phyloP scores from a whole-genome alignment of 2,797 vertebrate genomes.

The Apogon hyalosoma region DNA sequence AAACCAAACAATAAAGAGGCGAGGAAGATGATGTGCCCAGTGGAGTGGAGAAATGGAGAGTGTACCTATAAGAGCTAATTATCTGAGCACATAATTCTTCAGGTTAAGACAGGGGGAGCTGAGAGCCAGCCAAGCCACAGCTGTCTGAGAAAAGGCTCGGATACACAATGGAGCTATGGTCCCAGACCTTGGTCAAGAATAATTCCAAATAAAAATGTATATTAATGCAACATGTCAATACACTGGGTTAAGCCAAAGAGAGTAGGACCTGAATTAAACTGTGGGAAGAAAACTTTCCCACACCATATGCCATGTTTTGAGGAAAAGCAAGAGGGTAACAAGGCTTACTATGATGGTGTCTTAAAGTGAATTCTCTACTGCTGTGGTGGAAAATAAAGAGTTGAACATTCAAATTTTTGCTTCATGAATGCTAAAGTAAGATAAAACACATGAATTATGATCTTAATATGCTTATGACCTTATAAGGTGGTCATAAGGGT shows the following conservation, averaged over 20 bases:
- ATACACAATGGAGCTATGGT: slow-evolving; percentile 67
- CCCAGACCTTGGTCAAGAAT: slow-evolving; percentile 60
- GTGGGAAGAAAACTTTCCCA: slow-evolving; percentile 21
- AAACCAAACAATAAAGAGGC: slow-evolving; percentile 90
- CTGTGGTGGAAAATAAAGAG: too few relatives aligned
- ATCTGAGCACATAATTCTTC: slow-evolving; percentile 88
- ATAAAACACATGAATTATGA: too few relatives aligned
- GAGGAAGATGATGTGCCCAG: slow-evolving; percentile 89
- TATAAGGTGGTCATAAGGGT: too few relatives aligned
- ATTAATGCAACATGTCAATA: slow-evolving; percentile 33
- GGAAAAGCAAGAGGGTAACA: slow-evolving; percentile 18
- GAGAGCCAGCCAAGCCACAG: slow-evolving; percentile 74
- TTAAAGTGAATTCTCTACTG: neutral
- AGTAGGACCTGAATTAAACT: slow-evolving; percentile 29
- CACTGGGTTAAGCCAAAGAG: slow-evolving; percentile 22
- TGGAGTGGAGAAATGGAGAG: slow-evolving; percentile 88
- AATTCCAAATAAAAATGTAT: slow-evolving; percentile 54
- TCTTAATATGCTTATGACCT: too few relatives aligned
- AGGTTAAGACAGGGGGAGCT: slow-evolving; percentile 85
- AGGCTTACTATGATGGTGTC: neutral
- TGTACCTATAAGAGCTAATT: slow-evolving; percentile 89
- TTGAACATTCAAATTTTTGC: too few relatives aligned
- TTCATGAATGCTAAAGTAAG: too few relatives aligned
- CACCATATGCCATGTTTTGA: slow-evolving; percentile 12
- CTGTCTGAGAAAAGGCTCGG: slow-evolving; percentile 66